A percentile compares a stretch with the other conserved stretches of the same genome.
phyloP scores from a whole-genome alignment of 2,113 vertebrate species.

The Egretta garzetta region DNA sequence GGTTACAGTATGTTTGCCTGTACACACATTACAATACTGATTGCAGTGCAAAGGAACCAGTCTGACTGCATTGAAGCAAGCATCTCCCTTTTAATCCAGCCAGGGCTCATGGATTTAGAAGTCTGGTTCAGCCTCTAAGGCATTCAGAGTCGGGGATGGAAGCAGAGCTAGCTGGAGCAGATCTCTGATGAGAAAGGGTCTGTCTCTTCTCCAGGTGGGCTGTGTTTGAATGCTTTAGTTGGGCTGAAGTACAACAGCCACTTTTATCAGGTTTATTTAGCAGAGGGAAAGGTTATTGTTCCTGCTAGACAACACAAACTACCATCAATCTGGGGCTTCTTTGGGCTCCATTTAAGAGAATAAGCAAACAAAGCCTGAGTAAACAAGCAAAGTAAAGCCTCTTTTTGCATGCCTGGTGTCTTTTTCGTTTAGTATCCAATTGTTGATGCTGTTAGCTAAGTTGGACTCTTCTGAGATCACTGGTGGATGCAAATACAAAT shows the following conservation, averaged over 20 bases:
- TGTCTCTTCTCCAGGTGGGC: not conserved
- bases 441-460: not conserved
- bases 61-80: not conserved
- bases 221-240: not conserved
- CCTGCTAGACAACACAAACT: not conserved
- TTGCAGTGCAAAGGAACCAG: not conserved
- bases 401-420: not conserved
- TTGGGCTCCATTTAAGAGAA: not conserved
- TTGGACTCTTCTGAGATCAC: not conserved
- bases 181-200: not conserved
- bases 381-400: not conserved
- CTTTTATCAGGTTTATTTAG: not conserved
- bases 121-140: not conserved
- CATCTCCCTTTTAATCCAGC: not conserved
- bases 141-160: not conserved
- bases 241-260: not conserved
- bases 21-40: not conserved
- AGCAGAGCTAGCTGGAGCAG: not conserved
- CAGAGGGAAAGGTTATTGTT: not conserved
- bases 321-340: not conserved
- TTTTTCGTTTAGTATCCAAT: not conserved
- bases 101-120: not conserved
- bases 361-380: constrained; percentile 32
- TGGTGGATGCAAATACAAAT: not conserved
- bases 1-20: not conserved